These are phyloP conservation scores for Phaenicophaeus curvirostris DNA, from an alignment of 2,797 vertebrate species.

Conservation along the genomic window DNA sequence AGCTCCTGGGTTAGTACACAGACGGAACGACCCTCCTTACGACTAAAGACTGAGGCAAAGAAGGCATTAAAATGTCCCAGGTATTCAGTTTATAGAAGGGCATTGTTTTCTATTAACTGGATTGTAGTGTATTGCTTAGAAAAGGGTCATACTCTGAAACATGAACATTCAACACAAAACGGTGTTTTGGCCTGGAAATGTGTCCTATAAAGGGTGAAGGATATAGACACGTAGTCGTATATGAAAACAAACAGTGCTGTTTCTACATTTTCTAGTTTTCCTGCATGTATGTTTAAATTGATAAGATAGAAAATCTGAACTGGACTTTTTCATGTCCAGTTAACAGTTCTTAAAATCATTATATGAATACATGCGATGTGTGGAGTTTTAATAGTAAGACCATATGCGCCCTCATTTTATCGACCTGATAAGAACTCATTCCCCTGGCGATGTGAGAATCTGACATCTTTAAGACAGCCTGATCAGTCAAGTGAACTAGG, in stretches of 20 bases:
- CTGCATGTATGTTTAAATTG: not conserved
- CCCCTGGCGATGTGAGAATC: not conserved
- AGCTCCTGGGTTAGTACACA: too few species aligned
- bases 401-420: not conserved
- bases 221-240: not conserved
- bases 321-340: not conserved
- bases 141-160: not conserved
- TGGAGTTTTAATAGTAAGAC: not conserved
- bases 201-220: not conserved
- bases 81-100: rapidly evolving
- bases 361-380: rapidly evolving
- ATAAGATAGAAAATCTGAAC: not conserved
- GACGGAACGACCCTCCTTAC: too few species aligned
- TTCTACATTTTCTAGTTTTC: not conserved
- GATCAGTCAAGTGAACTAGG: not conserved
- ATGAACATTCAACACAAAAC: not conserved
- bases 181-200: not conserved
- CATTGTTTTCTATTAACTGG: not conserved
- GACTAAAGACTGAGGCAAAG: too few species aligned
- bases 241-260: not conserved
- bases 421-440: not conserved
- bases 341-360: not conserved
- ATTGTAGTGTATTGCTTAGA: not conserved
- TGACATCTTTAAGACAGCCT: not conserved
- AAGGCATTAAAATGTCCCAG: too few species aligned